phyloP scores from a whole-genome alignment of 2,888 invertebrate species.

The Willowsia nigromaculata region DNA sequence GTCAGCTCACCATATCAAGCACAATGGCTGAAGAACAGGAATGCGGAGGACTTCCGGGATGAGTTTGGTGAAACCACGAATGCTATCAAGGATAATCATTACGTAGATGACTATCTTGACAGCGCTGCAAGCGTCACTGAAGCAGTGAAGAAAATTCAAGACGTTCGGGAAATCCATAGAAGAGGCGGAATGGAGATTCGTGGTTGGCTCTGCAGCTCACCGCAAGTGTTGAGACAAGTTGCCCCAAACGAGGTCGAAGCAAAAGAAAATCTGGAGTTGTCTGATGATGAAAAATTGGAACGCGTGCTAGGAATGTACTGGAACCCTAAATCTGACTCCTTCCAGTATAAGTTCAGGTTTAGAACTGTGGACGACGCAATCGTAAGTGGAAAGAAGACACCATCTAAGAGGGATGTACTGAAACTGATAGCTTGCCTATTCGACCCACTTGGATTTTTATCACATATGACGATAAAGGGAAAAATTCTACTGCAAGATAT shows the following conservation, averaged over 20 bases:
- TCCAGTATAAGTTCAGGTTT: neutral
- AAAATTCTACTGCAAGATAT: neutral
- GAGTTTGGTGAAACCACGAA: slow-evolving; percentile 23
- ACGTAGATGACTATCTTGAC: slow-evolving; percentile 58
- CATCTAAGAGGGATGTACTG: slow-evolving; percentile 13
- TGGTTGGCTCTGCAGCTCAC: slow-evolving; percentile 33
- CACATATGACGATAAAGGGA: neutral
- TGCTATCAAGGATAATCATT: slow-evolving; percentile 11
- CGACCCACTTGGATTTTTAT: neutral
- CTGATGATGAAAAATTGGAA: neutral
- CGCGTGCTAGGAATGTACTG: slow-evolving; percentile 27
- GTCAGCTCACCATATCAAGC: slow-evolving; percentile 59
- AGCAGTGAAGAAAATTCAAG: neutral
- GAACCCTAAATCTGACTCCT: neutral
- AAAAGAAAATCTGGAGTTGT: neutral
- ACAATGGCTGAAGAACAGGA: slow-evolving; percentile 40
- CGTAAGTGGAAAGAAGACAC: neutral
- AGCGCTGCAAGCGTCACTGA: neutral
- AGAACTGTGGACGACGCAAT: neutral
- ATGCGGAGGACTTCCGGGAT: slow-evolving; percentile 11
- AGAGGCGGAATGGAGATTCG: slow-evolving; percentile 50
- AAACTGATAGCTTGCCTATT: neutral
- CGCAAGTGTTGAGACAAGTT: neutral
- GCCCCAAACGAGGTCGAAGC: neutral
- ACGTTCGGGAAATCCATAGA: neutral